Evolutionary conservation across 2,797 vertebrate species (phyloP).

Genomic region (Chelon auratus): DNA sequence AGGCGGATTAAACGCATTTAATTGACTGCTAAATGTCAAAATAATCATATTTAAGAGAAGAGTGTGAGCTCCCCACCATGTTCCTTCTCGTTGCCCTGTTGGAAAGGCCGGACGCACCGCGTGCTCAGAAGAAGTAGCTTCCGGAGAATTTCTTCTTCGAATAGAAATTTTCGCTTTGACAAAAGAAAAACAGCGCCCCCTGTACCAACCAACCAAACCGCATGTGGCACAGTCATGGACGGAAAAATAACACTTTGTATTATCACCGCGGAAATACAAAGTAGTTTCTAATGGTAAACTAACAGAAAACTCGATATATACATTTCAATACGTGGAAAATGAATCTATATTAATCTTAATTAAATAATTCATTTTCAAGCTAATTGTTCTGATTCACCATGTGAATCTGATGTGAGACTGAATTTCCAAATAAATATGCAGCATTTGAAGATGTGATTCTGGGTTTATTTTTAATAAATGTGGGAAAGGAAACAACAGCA

Average conservation of each 20-base stretch:
- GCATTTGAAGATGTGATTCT: constrained; percentile 19
- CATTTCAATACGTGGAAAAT: too few relatives aligned
- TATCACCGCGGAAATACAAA: too few relatives aligned
- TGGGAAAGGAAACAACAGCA: constrained; percentile 30
- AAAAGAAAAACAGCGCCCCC: constrained; percentile 11
- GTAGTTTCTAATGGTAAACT: too few relatives aligned
- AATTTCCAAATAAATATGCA: background rate
- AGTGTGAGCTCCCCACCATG: constrained; percentile 65
- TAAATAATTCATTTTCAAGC: too few relatives aligned
- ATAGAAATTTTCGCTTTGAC: fast-evolving
- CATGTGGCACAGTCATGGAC: too few relatives aligned
- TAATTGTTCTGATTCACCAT: too few relatives aligned
- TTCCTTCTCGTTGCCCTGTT: constrained; percentile 66
- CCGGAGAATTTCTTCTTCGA: constrained; percentile 70
- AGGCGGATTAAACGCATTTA: fast-evolving
- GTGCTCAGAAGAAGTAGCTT: constrained; percentile 71
- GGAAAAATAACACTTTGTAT: too few relatives aligned
- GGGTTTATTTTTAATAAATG: constrained; percentile 62
- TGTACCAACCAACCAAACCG: too few relatives aligned
- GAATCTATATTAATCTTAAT: too few relatives aligned
- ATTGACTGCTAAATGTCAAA: fast-evolving
- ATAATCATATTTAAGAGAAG: fast-evolving
- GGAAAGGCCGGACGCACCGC: constrained; percentile 82
- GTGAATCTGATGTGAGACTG: too few relatives aligned
- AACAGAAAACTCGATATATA: too few relatives aligned